A percentile compares a stretch with the other conserved stretches of the same genome.
These are phyloP conservation scores for Ruditapes philippinarum DNA, from an alignment of 1,140 invertebrate species.

Conservation along the genomic window DNA sequence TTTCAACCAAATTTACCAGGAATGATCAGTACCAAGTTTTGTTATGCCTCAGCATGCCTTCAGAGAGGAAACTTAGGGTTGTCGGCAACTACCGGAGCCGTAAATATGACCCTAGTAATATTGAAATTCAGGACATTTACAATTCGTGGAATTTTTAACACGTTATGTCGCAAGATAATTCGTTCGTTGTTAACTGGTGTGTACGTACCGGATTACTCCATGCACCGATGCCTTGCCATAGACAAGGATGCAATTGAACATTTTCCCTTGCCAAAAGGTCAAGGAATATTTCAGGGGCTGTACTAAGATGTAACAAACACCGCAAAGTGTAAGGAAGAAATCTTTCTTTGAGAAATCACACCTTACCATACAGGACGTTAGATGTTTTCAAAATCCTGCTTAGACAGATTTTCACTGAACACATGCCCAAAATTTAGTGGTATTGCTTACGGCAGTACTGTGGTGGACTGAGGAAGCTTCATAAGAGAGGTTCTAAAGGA, in stretches of 20 bases:
- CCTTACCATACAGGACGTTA: background rate
- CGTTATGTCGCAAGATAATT: background rate
- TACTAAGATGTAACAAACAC: too few relatives aligned
- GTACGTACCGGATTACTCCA: background rate
- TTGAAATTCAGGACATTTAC: background rate
- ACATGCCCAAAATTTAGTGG: background rate
- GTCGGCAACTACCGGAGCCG: too few relatives aligned
- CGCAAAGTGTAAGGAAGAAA: background rate
- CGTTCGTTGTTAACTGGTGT: background rate
- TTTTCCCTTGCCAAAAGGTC: too few relatives aligned
- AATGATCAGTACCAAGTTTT: too few relatives aligned
- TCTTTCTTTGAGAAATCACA: conserved; percentile 9
- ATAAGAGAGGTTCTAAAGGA: background rate
- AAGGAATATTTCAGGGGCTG: too few relatives aligned
- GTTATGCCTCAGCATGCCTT: too few relatives aligned
- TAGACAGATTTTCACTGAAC: background rate
- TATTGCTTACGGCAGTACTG: background rate
- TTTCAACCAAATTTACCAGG: too few relatives aligned
- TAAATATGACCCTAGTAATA: too few relatives aligned
- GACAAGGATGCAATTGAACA: background rate
- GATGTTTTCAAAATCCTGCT: background rate
- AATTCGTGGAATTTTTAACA: background rate
- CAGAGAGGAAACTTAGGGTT: too few relatives aligned
- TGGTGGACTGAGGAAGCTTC: background rate
- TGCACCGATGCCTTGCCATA: background rate